Evolutionary conservation across 2,888 invertebrate genomes (phyloP).

Genomic region (Hirtodrosophila duncani): DNA sequence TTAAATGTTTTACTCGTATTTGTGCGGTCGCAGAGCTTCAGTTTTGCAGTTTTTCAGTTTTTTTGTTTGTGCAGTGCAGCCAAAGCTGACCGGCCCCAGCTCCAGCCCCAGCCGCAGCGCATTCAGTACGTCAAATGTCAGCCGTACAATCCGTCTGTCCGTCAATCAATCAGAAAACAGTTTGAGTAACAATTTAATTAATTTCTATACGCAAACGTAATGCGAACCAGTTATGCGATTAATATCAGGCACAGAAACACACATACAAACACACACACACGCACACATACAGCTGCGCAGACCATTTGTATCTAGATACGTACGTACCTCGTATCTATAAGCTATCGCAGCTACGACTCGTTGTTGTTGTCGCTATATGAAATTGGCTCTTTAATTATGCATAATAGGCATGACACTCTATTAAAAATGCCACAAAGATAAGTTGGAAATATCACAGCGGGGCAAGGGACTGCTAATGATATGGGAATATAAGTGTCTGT

Average conservation of each 20-base stretch:
- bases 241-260: conserved; percentile 28
- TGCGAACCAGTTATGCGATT: conserved; percentile 59
- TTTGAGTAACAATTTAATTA: conserved; percentile 72
- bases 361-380: too few relatives aligned
- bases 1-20: conserved; percentile 53
- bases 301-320: conserved; percentile 25
- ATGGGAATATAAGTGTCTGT: too few relatives aligned
- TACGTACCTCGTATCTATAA: conserved; percentile 29
- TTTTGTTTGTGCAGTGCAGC: conserved; percentile 14
- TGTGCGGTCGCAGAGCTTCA: conserved; percentile 58
- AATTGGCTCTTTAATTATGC: conserved; percentile 58
- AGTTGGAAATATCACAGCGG: too few relatives aligned
- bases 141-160: conserved; percentile 20
- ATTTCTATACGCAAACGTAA: conserved; percentile 65
- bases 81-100: conserved; percentile 30
- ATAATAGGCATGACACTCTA: conserved; percentile 47
- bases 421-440: conserved; percentile 28
- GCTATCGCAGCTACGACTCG: too few relatives aligned
- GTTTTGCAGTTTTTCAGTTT: too few relatives aligned
- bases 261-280: conserved; percentile 10
- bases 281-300: conserved; percentile 2
- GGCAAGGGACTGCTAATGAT: too few relatives aligned
- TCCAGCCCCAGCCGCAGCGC: conserved; percentile 1
- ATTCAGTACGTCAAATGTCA: conserved; percentile 38
- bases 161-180: conserved; percentile 46